Percentiles rank a stretch among this genome's conserved stretches.
Evolutionary conservation across 2,113 vertebrate genomes (phyloP).

Genomic region (Mesoclemmys tuberculata): DNA sequence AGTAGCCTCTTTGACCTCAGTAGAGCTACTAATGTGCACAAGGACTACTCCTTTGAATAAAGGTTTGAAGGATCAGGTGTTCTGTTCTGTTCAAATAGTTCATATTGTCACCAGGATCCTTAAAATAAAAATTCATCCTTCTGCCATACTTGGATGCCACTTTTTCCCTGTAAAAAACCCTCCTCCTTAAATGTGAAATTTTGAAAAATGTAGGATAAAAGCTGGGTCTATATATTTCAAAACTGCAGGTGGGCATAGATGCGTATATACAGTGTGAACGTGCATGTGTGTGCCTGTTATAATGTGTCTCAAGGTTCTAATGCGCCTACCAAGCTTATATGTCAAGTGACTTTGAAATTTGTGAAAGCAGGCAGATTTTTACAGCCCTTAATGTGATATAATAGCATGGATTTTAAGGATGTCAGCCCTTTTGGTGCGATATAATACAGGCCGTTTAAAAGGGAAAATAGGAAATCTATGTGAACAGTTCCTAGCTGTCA

Average conservation of each 20-base stretch:
- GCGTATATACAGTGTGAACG: background rate
- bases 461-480: slow-evolving; percentile 76
- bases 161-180: background rate
- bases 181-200: background rate
- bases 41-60: background rate
- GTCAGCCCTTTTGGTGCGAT: slow-evolving; percentile 72
- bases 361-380: slow-evolving; percentile 66
- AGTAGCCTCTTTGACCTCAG: background rate
- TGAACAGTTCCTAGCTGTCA: slow-evolving; percentile 75
- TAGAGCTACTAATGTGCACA: background rate
- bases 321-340: slow-evolving; percentile 35
- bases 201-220: background rate
- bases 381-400: slow-evolving; percentile 38
- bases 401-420: slow-evolving; percentile 57
- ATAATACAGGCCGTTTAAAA: slow-evolving; percentile 69
- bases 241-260: background rate
- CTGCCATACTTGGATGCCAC: background rate
- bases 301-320: background rate
- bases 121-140: background rate
- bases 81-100: background rate
- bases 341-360: slow-evolving; percentile 73
- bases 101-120: background rate
- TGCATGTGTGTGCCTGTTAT: accelerated
- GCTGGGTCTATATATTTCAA: background rate
- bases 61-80: background rate